Conservation (phyloP, 2,113 vertebrate genomes). For the Ctenodactylus gundi region DNA sequence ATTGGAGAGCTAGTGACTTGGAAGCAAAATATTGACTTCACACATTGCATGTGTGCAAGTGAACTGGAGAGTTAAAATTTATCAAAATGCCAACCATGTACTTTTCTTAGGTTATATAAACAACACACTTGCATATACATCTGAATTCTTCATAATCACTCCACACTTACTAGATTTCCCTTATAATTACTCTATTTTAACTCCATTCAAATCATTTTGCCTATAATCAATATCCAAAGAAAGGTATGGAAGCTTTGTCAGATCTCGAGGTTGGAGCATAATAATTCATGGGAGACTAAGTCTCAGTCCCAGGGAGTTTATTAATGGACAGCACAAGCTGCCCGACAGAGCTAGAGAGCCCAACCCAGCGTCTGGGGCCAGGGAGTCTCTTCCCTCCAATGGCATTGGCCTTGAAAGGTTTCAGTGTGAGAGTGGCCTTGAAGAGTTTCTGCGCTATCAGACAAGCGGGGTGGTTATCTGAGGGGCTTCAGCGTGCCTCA, state of each 20-base stretch:
- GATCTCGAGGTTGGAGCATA: too few species aligned
- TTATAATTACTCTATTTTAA: constrained; percentile 12
- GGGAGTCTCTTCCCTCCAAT: too few species aligned
- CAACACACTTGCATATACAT: background rate
- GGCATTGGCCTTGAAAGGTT: too few species aligned
- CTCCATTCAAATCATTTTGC: background rate
- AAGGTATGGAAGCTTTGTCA: constrained; percentile 16
- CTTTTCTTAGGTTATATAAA: background rate
- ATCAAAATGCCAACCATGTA: background rate
- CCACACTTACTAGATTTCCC: background rate
- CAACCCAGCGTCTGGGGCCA: too few species aligned
- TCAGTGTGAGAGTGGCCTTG: too few species aligned
- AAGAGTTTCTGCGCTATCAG: too few species aligned
- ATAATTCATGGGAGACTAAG: too few species aligned
- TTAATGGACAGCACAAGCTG: too few species aligned
- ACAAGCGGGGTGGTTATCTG: too few species aligned
- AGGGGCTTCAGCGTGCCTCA: too few species aligned
- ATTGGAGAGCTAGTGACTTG: background rate
- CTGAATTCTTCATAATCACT: background rate
- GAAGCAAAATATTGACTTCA: constrained; percentile 12
- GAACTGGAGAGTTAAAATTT: constrained; percentile 9
- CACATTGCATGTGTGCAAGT: background rate
- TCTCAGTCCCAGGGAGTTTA: too few species aligned
- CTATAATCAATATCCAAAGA: background rate
- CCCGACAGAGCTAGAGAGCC: too few species aligned